These are phyloP conservation scores for Allobates femoralis DNA, from an alignment of 2,797 vertebrate species.

Conservation along the genomic window DNA sequence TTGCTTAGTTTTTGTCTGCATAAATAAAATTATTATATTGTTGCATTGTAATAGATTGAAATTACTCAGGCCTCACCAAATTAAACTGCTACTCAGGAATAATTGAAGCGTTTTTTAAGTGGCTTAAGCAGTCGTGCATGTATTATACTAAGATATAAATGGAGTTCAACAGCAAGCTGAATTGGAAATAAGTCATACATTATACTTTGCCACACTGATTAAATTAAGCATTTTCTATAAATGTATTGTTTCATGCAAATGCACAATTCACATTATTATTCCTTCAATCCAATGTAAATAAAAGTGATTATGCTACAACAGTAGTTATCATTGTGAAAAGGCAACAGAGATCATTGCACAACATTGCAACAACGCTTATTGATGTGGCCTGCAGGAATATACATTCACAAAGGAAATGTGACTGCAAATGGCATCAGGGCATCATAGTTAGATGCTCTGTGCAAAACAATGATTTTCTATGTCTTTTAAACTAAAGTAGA, in stretches of 20 bases:
- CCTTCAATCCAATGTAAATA: constrained; percentile 44
- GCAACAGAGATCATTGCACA: background rate
- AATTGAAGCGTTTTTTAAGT: constrained; percentile 62
- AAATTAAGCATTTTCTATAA: constrained; percentile 53
- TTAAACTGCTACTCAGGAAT: constrained; percentile 61
- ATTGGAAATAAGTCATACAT: constrained; percentile 61
- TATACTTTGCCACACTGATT: constrained; percentile 55
- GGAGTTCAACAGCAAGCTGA: constrained; percentile 50
- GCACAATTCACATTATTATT: constrained; percentile 24
- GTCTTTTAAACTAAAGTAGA: background rate
- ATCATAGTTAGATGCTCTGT: constrained; percentile 3
- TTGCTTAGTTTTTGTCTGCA: constrained; percentile 60
- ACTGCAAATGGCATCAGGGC: constrained; percentile 8
- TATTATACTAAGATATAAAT: constrained; percentile 56
- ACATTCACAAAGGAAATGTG: background rate
- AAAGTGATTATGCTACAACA: too few species aligned
- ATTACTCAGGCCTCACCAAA: constrained; percentile 61
- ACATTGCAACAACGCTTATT: constrained; percentile 12
- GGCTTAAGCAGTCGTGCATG: constrained; percentile 61
- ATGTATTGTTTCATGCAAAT: constrained; percentile 41
- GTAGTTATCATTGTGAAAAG: too few species aligned
- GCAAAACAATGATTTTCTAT: background rate
- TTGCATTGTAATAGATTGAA: constrained; percentile 61
- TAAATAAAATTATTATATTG: constrained; percentile 62
- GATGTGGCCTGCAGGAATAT: background rate